Conservation (phyloP, 37 sponge, comb jelly and placozoan species). For the Geodia barretti region DNA sequence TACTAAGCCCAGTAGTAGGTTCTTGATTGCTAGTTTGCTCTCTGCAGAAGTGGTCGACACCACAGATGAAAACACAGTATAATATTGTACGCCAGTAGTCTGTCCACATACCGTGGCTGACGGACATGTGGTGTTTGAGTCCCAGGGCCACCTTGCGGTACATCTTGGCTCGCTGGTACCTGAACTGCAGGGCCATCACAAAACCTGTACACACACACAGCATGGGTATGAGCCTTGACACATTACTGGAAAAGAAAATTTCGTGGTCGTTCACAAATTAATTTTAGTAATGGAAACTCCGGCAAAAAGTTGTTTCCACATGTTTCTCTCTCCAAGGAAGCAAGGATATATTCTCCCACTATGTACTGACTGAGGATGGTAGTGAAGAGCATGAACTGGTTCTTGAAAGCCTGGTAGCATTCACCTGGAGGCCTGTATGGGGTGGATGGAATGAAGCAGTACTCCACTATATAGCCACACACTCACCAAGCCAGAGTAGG, state of each 20-base stretch:
- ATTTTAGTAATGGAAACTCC: too few species aligned
- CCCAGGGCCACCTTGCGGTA: conserved; percentile 69
- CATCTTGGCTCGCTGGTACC: conserved; percentile 61
- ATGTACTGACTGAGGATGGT: conserved; percentile 50
- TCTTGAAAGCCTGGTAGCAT: conserved; percentile 63
- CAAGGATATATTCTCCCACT: too few species aligned
- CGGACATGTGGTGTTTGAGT: conserved; percentile 54
- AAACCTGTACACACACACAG: too few species aligned
- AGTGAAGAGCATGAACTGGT: conserved; percentile 58
- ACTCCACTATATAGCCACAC: background rate
- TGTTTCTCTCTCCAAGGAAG: too few species aligned
- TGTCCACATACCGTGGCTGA: conserved; percentile 36
- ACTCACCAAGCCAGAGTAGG: conserved; percentile 70
- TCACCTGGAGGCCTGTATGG: conserved; percentile 71
- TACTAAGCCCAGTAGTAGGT: conserved; percentile 6
- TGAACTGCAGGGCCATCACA: conserved; percentile 68
- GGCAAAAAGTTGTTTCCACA: too few species aligned
- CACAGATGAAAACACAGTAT: background rate
- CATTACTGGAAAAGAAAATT: too few species aligned
- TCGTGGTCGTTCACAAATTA: too few species aligned
- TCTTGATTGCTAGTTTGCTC: background rate
- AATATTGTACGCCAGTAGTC: background rate
- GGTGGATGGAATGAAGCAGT: background rate
- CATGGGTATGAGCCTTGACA: too few species aligned
- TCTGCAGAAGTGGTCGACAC: too few species aligned